Evolutionary conservation across 2,888 invertebrate genomes (phyloP).

Genomic region (Dioctria rufipes): DNA sequence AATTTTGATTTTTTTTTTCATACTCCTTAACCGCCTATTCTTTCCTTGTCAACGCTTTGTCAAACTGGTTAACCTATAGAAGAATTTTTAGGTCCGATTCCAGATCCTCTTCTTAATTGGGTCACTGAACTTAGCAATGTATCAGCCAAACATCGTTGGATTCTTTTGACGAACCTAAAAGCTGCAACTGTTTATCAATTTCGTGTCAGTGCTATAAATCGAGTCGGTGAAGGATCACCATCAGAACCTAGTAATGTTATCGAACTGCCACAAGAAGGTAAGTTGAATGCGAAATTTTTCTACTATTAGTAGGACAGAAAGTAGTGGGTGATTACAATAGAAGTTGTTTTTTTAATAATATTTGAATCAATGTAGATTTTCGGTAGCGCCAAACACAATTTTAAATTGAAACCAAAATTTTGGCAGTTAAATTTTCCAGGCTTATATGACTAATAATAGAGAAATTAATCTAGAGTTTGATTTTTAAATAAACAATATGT

Average conservation of each 20-base stretch:
- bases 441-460: no score
- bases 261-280: conserved; percentile 96
- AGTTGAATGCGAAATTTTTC: conserved; percentile 64
- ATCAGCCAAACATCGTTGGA: conserved; percentile 84
- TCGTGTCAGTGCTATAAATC: conserved; percentile 95
- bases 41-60: conserved; percentile 56
- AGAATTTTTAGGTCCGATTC: conserved; percentile 83
- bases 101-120: conserved; percentile 90
- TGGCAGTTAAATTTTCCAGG: no score
- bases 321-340: no score
- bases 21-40: conserved; percentile 54
- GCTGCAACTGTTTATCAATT: conserved; percentile 98
- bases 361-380: not conserved
- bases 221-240: conserved; percentile 94
- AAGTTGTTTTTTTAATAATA: conserved; percentile 11
- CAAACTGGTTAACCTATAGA: conserved; percentile 62
- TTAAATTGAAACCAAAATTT: no score
- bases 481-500: no score
- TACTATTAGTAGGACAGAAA: no score
- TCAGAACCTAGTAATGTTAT: conserved; percentile 92
- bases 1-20: conserved; percentile 56
- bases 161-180: conserved; percentile 86
- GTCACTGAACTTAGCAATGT: conserved; percentile 90
- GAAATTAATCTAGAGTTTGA: no score
- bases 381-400: no score